Evolutionary conservation across 2,888 invertebrate species (phyloP).

Genomic region (Ferrisia virgata): DNA sequence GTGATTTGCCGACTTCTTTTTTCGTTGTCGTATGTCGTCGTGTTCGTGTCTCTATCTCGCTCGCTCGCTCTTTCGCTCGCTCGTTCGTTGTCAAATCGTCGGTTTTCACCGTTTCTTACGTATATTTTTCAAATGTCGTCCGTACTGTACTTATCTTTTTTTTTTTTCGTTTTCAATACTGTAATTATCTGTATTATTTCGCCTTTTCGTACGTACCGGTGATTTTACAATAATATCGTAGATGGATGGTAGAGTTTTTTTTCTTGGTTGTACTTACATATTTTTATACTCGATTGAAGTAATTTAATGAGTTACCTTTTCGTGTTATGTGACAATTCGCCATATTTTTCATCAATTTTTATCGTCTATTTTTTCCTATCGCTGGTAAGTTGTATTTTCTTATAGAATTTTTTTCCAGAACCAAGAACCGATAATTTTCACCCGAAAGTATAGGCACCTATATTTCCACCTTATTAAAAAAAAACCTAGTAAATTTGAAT

Average conservation of each 20-base stretch:
- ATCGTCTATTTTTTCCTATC: neutral
- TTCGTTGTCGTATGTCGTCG: neutral
- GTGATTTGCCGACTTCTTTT: conserved; percentile 29
- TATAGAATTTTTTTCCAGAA: neutral
- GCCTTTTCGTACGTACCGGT: too few relatives aligned
- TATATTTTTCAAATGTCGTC: too few relatives aligned
- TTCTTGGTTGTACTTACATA: too few relatives aligned
- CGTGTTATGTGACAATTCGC: neutral
- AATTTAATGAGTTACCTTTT: too few relatives aligned
- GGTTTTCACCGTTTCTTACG: neutral
- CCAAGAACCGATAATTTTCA: neutral
- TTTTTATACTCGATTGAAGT: too few relatives aligned
- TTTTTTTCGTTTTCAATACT: neutral
- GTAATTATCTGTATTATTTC: neutral
- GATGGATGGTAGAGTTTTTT: too few relatives aligned
- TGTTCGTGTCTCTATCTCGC: neutral
- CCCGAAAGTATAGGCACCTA: too few relatives aligned
- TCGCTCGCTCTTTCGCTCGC: neutral
- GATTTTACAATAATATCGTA: too few relatives aligned
- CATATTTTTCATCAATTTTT: neutral
- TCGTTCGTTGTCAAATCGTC: neutral
- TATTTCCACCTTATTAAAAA: too few relatives aligned
- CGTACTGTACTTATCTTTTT: neutral
- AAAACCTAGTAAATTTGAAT: too few relatives aligned
- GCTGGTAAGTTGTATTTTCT: neutral